phyloP scores from a whole-genome alignment of 2,113 vertebrate species.

The Accipiter virgatus region DNA sequence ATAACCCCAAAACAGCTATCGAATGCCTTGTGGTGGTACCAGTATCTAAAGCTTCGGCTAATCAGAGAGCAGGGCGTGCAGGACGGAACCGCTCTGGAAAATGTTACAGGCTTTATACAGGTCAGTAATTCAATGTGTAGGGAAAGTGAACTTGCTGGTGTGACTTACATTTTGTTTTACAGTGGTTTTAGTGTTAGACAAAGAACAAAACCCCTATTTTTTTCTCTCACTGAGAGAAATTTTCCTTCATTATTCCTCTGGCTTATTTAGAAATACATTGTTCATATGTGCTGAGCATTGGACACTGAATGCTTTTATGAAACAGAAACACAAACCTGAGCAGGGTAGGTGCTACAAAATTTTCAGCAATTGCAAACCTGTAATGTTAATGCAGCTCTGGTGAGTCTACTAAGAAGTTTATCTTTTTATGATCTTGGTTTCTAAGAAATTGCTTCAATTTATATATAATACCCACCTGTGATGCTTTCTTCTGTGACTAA shows the following conservation, averaged over 20 bases:
- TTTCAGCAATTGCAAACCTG: neutral
- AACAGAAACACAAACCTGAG: neutral
- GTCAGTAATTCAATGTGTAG: constrained; percentile 47
- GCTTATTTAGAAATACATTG: neutral
- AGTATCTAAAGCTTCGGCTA: constrained; percentile 93
- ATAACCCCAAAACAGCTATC: constrained; percentile 90
- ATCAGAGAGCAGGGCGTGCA: constrained; percentile 90
- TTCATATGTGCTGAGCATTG: neutral
- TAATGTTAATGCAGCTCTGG: neutral
- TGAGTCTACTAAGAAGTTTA: neutral
- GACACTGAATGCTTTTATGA: neutral
- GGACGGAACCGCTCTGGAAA: constrained; percentile 92
- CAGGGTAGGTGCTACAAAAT: neutral
- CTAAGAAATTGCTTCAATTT: neutral
- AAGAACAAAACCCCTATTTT: neutral
- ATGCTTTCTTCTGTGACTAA: neutral
- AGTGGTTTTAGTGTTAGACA: fast-evolving
- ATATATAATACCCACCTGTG: neutral
- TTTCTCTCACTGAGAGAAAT: neutral
- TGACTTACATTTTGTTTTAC: neutral
- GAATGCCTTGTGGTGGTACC: constrained; percentile 95
- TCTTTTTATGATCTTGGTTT: neutral
- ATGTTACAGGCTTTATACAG: constrained; percentile 94
- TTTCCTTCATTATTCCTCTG: neutral
- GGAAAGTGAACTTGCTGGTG: neutral